Evolutionary conservation across 2,888 invertebrate genomes (phyloP).

Genomic region (Noctua comes): DNA sequence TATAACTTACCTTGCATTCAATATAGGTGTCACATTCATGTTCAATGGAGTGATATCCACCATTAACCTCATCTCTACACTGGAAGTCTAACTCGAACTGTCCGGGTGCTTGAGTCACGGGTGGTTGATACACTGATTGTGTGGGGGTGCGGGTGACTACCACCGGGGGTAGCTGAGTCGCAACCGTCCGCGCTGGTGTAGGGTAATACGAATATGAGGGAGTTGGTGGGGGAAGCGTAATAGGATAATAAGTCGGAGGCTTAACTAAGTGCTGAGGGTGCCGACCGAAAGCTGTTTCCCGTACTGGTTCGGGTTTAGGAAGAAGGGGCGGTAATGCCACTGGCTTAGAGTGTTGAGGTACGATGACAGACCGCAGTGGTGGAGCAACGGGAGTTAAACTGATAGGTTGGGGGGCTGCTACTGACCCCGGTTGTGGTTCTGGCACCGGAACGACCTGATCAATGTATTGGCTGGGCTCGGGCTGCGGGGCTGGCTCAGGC

Average conservation of each 20-base stretch:
- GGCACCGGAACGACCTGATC: not conserved
- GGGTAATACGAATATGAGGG: slow-evolving; percentile 18
- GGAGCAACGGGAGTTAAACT: not conserved
- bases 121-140: not conserved
- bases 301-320: slow-evolving; percentile 34
- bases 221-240: slow-evolving; percentile 12
- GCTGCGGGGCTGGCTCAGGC: not conserved
- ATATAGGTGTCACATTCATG: slow-evolving; percentile 93
- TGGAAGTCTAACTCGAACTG: slow-evolving; percentile 47
- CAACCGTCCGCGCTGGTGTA: not conserved
- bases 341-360: not conserved
- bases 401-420: not conserved
- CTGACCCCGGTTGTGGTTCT: not conserved
- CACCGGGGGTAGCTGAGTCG: slow-evolving; percentile 21
- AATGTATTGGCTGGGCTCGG: not conserved
- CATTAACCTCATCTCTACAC: slow-evolving; percentile 50
- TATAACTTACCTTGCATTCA: slow-evolving; percentile 88
- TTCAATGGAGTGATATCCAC: slow-evolving; percentile 82
- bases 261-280: not conserved
- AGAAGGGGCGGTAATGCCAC: slow-evolving; percentile 38
- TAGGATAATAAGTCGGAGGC: not conserved
- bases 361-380: not conserved
- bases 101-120: slow-evolving; percentile 21
- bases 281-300: slow-evolving; percentile 36
- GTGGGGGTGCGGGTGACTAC: not conserved